Base-by-base conservation (phyloP, 2,113 vertebrate genomes). In the Cichladusa arquata region DNA sequence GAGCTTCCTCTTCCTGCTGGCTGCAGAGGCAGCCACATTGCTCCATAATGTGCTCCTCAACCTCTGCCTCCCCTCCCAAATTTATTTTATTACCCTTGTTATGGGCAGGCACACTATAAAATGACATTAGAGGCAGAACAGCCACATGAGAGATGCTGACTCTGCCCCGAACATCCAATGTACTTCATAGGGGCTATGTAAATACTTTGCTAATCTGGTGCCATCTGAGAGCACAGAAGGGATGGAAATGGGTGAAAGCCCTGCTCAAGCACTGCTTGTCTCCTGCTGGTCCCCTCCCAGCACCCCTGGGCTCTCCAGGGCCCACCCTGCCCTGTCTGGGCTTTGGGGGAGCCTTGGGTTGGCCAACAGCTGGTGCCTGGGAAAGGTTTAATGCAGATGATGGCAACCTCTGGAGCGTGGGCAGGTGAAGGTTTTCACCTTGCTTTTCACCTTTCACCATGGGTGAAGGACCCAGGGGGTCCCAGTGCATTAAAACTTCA, bases 51-150 rank as follows among this genome's bases (percentile, higher is more conserved):
- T 48, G 60, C 2, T 74, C 69, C 51, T 58, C 72, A 61, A 13
- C 45, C 66, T 36, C 15, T 7, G 0, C 40, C 64, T 61, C 14
- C 45, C 60, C 51, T 22, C 42, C 78, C 90, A 51, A 71, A 90
- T 82, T 91, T 79, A 73, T 95, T 96, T 95, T 89, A 94, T 96
- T 88, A n/a, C 77, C 78, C 74, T 82, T 56, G 76, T 94, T 96
- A 88, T 86, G 81, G 86, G 78, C 56, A 92, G 58, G 38, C 73
- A 48, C 8, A 2, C 79, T 53, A 33, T 86, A 82, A 97, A 95
- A 88, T 77, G 56, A 19, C 42, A 89, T 93, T 83, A 86, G 86
- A 77, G 74, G 57, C 80, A 93, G 71, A 92, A 33, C 48, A 58
- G 85, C 84, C 88, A 61, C 71, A 42, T 20, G 40, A 83, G 93